A percentile compares a stretch with the other conserved stretches of the same genome.
Conservation (phyloP, 2,113 vertebrate genomes). For the Aix galericulata region DNA sequence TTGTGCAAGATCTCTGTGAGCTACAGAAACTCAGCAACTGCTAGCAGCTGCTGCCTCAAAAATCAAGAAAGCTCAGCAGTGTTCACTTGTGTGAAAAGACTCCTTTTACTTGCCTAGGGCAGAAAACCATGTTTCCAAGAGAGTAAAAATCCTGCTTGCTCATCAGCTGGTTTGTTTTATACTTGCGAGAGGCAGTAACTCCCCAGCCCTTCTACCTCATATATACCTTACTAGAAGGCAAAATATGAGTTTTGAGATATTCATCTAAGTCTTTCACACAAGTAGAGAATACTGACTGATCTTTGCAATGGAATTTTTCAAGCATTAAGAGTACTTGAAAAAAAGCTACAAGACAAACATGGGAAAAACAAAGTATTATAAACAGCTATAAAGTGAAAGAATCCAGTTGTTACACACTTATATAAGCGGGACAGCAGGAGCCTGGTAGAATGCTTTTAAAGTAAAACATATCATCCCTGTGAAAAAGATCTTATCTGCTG, state of each 20-base stretch:
- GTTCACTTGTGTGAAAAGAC: neutral
- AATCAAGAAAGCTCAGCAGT: neutral
- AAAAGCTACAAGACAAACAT: neutral
- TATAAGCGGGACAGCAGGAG: neutral
- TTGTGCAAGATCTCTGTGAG: neutral
- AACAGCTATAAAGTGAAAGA: neutral
- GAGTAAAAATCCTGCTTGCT: neutral
- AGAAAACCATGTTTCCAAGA: neutral
- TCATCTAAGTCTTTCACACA: neutral
- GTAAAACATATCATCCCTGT: neutral
- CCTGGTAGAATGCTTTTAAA: neutral
- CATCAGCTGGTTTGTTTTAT: neutral
- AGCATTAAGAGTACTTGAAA: neutral
- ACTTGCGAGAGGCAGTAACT: rapidly evolving
- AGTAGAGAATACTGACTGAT: neutral
- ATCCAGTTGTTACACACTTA: neutral
- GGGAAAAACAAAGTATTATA: neutral
- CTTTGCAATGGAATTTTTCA: neutral
- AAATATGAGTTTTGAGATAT: neutral
- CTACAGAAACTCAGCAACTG: neutral
- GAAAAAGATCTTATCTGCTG: neutral
- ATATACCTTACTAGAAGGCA: neutral
- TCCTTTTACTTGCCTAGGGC: neutral
- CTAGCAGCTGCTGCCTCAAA: constrained; percentile 6
- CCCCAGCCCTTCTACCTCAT: neutral